These are phyloP conservation scores for Grammomys surdaster DNA, from an alignment of 2,113 vertebrate genomes.

Conservation along the genomic window DNA sequence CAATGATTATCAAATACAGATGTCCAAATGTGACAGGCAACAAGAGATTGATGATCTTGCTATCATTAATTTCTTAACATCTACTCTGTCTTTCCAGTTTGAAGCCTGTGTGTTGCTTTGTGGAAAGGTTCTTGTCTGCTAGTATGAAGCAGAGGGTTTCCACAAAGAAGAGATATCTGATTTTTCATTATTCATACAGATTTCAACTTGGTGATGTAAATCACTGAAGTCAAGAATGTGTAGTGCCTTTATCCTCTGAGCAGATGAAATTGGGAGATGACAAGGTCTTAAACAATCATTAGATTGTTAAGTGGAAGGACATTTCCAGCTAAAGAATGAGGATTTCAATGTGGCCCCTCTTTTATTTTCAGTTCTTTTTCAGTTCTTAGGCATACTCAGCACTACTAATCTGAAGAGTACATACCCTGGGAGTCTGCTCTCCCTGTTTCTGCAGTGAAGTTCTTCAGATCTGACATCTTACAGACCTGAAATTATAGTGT, in stretches of 20 bases:
- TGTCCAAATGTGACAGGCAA: not conserved
- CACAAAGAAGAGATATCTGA: not conserved
- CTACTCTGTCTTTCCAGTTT: not conserved
- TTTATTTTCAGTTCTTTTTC: conserved; percentile 52
- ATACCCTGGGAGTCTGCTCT: not conserved
- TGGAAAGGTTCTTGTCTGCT: not conserved
- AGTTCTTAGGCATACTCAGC: not conserved
- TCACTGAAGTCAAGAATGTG: conserved; percentile 60
- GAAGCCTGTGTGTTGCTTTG: not conserved
- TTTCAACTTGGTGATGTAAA: conserved; percentile 61
- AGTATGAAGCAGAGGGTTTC: not conserved
- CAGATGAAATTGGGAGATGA: not conserved
- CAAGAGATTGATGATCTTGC: not conserved
- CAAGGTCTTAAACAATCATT: conserved; percentile 4
- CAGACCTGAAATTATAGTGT: not conserved
- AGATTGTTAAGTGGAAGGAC: conserved; percentile 23
- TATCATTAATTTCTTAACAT: not conserved
- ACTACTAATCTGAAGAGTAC: not conserved
- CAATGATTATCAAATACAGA: not conserved
- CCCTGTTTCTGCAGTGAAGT: conserved; percentile 6
- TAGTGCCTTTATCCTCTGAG: conserved; percentile 53
- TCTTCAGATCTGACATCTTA: not conserved
- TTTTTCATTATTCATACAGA: not conserved
- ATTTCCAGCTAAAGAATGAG: conserved; percentile 32
- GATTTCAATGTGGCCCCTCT: not conserved